Conservation (phyloP, 2,797 vertebrate species). For the Enteromius unitaeniatus region DNA sequence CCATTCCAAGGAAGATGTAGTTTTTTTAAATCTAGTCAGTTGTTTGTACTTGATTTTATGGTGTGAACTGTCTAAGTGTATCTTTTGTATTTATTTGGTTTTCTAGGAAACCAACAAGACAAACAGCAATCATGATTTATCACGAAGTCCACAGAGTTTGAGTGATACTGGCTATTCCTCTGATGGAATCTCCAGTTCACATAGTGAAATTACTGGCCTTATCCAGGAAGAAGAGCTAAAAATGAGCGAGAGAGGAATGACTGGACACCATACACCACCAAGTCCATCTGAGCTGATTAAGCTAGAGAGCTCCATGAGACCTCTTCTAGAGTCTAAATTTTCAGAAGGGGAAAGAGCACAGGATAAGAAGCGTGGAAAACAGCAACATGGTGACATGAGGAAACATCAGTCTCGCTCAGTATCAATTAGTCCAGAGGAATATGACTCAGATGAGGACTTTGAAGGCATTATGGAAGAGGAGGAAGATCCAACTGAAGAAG, state of each 20-base stretch:
- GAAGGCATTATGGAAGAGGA: slow-evolving; percentile 95
- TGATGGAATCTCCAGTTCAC: slow-evolving; percentile 96
- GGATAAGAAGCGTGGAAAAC: slow-evolving; percentile 70
- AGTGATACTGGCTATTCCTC: slow-evolving; percentile 98
- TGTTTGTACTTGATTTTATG: neutral
- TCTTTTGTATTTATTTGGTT: slow-evolving; percentile 50
- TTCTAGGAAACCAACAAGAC: slow-evolving; percentile 87
- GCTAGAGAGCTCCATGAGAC: slow-evolving; percentile 90
- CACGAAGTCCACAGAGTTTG: slow-evolving; percentile 96
- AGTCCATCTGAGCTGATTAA: slow-evolving; percentile 95
- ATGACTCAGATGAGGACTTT: slow-evolving; percentile 94
- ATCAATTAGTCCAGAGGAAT: slow-evolving; percentile 92
- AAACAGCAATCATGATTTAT: slow-evolving; percentile 90
- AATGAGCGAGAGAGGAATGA: slow-evolving; percentile 87
- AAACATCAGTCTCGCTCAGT: slow-evolving; percentile 90
- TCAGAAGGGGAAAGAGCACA: slow-evolving; percentile 78
- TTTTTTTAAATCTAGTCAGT: neutral
- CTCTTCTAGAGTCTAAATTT: slow-evolving; percentile 86
- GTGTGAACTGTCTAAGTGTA: slow-evolving; percentile 2
- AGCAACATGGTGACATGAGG: slow-evolving; percentile 73
- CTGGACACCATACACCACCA: slow-evolving; percentile 83
- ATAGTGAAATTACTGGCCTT: slow-evolving; percentile 96
- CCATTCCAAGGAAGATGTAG: neutral
- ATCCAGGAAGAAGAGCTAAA: slow-evolving; percentile 96
- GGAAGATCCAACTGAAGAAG: slow-evolving; percentile 83